Evolutionary conservation across 2,888 invertebrate species (phyloP), one percentile per base, ranked within the genome.

Genomic region (Apotomis betuletana): DNA sequence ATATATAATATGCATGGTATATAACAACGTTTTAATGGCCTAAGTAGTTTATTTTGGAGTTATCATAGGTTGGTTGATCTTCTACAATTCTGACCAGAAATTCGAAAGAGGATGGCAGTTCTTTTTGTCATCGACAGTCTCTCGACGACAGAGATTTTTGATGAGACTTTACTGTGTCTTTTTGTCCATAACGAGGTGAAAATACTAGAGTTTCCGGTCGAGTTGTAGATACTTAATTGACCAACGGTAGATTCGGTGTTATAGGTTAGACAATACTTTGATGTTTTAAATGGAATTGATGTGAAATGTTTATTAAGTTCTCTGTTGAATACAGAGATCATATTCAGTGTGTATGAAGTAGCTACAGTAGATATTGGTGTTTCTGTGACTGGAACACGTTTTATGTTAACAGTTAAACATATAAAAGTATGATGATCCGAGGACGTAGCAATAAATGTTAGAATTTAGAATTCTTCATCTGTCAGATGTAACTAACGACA

Each of bases 391-490:
- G 58, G 58, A 5, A 5, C 38, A 58, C 36, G 38, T 58, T 36
- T 57, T 12, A 12, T 57, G 36, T 57, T 15, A 38, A 57, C 6
- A n/a, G n/a, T 59, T 13, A n/a, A 27, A 27, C 13, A 13, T 38
- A 59, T 44, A n/a, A 3, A 60, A 10, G 13, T 41, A 46, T 5
- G 5, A 4, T n/a, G 12, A 44, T 55, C 10, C n/a, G 49, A 49
- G n/a, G 12, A 55, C 36, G 65, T 65, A 57, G 65, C 55, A 65
- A 44, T 65, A 55, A 52, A 46, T 55, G n/a, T 46, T 46, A 44
- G 36, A 46, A 12, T 46, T 46, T 46, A 55, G 27, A 46, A 38
- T 36, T 12, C 6, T 3, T n/a, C 36, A 57, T 57, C 5, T 58
- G 49, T 67, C 38, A 55, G 44, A 58, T 12, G 44, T 61, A 52